Conservation (phyloP, 1,140 invertebrate genomes). For the Araneus ventricosus region DNA sequence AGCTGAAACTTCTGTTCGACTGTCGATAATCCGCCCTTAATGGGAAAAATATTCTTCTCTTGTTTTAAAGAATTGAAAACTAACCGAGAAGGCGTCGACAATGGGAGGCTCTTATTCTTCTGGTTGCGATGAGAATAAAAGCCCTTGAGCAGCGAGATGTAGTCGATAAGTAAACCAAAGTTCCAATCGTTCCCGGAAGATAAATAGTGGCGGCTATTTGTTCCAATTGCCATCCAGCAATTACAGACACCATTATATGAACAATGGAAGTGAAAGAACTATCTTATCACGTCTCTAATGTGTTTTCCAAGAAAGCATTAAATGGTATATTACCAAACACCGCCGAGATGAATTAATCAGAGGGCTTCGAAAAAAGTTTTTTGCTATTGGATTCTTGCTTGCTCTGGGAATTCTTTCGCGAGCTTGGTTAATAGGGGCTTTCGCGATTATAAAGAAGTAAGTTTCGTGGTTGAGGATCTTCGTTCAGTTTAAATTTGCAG, state of each 20-base stretch:
- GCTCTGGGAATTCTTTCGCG: too few species aligned
- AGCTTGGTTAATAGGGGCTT: too few species aligned
- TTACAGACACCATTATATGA: slow-evolving; percentile 31
- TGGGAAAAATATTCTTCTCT: too few species aligned
- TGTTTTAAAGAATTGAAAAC: neutral
- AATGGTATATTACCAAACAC: neutral
- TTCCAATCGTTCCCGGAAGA: slow-evolving; percentile 10
- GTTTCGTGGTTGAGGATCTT: too few species aligned
- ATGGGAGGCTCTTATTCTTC: neutral
- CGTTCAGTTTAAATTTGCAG: too few species aligned
- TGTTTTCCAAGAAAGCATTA: neutral
- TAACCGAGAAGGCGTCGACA: neutral
- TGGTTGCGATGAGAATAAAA: neutral
- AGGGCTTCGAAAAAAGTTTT: neutral
- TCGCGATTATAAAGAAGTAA: too few species aligned
- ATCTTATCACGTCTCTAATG: slow-evolving; percentile 11
- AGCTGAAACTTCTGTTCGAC: too few species aligned
- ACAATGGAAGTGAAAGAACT: slow-evolving; percentile 30
- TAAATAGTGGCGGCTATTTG: slow-evolving; percentile 28
- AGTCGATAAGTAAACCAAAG: slow-evolving; percentile 29
- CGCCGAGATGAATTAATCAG: neutral
- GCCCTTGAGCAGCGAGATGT: neutral
- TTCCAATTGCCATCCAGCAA: slow-evolving; percentile 28
- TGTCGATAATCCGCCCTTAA: too few species aligned
- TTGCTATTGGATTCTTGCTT: neutral